phyloP scores from a whole-genome alignment of 1,140 invertebrate species.

The Harlomillsia oculata region DNA sequence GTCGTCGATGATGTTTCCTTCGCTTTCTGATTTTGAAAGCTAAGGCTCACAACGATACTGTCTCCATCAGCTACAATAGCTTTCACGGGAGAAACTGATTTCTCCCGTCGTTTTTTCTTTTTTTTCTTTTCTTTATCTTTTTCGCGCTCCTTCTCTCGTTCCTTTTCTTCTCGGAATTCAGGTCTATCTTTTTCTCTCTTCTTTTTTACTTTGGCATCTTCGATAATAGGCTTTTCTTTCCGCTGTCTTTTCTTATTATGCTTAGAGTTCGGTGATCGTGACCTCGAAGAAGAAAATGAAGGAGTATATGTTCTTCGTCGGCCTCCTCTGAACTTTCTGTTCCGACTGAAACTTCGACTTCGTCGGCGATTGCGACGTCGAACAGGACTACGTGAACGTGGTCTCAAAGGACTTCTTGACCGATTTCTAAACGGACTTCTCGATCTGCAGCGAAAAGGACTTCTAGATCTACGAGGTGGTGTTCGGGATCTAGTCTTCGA shows the following conservation, averaged over 20 bases:
- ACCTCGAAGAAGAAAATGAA: conserved; percentile 35
- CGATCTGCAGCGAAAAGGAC: conserved; percentile 35
- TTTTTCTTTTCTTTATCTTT: conserved; percentile 41
- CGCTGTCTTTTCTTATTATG: conserved; percentile 36
- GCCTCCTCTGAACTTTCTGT: conserved; percentile 39
- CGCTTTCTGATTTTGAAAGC: conserved; percentile 57
- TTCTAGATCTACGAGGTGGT: background rate
- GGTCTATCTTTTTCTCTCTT: background rate
- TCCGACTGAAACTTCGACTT: conserved; percentile 39
- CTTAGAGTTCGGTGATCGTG: conserved; percentile 38
- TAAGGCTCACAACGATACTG: conserved; percentile 82
- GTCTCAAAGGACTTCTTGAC: conserved; percentile 41
- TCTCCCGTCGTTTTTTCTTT: conserved; percentile 46
- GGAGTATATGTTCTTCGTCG: conserved; percentile 5
- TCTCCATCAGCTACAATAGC: conserved; percentile 84
- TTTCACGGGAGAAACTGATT: conserved; percentile 59
- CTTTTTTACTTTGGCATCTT: conserved; percentile 34
- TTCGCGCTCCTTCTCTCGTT: conserved; percentile 43
- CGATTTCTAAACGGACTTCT: conserved; percentile 39
- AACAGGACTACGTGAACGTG: conserved; percentile 40
- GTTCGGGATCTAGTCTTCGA: too few species aligned
- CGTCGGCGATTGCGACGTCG: conserved; percentile 38
- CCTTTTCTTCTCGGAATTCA: conserved; percentile 40
- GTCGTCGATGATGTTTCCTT: conserved; percentile 23
- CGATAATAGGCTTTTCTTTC: conserved; percentile 36